phyloP scores from a whole-genome alignment of 2,888 invertebrate species.

The Salpingus planirostris region DNA sequence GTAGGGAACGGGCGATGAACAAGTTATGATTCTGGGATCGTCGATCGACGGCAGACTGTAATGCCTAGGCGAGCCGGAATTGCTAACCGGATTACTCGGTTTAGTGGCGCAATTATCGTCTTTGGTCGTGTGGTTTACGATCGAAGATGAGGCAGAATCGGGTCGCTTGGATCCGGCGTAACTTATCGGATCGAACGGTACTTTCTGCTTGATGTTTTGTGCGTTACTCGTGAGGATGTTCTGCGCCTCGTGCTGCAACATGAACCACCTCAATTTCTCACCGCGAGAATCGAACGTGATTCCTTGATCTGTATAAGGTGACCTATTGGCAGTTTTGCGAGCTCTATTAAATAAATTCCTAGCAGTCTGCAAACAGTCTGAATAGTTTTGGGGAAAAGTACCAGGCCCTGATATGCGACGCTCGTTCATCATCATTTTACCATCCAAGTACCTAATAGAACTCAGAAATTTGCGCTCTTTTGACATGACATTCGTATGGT shows the following conservation, averaged over 20 bases:
- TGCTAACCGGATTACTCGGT: slow-evolving; percentile 5
- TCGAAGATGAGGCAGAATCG: no score
- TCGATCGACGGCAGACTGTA: slow-evolving; percentile 62
- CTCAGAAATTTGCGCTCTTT: slow-evolving; percentile 78
- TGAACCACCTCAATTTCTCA: slow-evolving; percentile 75
- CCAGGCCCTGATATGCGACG: slow-evolving; percentile 63
- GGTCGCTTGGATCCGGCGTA: slow-evolving; percentile 37
- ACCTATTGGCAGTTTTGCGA: slow-evolving; percentile 64
- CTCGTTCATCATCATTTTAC: slow-evolving; percentile 66
- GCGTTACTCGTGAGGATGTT: slow-evolving; percentile 63
- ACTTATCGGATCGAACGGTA: slow-evolving; percentile 63
- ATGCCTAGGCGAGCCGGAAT: slow-evolving; percentile 51
- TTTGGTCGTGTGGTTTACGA: slow-evolving; percentile 2
- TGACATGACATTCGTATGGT: slow-evolving; percentile 67
- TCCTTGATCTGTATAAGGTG: slow-evolving; percentile 65
- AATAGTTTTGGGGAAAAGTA: slow-evolving; percentile 63
- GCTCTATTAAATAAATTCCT: slow-evolving; percentile 69
- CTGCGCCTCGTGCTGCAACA: slow-evolving; percentile 81
- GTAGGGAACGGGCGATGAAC: slow-evolving; percentile 39
- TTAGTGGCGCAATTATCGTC: no score
- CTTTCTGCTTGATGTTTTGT: slow-evolving; percentile 66
- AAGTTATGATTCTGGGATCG: slow-evolving; percentile 40
- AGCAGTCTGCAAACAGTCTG: slow-evolving; percentile 71
- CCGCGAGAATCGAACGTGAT: slow-evolving; percentile 61
- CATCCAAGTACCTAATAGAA: slow-evolving; percentile 57